Evolutionary conservation across 2,797 vertebrate species (phyloP).

Genomic region (Rhincodon typus): DNA sequence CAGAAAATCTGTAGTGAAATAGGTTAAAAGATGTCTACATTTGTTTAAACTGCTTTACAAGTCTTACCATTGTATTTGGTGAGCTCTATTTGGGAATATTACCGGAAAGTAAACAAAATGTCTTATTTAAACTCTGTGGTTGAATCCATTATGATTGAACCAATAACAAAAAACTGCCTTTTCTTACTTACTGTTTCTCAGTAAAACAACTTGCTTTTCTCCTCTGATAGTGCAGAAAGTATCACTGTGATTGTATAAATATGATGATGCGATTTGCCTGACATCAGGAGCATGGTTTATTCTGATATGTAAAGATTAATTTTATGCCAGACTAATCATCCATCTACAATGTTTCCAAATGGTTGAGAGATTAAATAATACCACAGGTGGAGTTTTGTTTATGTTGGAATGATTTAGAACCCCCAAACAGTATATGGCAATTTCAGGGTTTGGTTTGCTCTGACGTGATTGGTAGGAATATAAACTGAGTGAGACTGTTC

Average conservation of each 20-base stretch:
- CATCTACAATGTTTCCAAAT: not conserved
- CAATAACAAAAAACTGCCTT: not conserved
- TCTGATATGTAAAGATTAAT: not conserved
- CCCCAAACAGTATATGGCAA: not conserved
- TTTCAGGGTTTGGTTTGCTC: not conserved
- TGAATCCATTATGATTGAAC: not conserved
- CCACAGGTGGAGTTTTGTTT: not conserved
- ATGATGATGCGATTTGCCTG: not conserved
- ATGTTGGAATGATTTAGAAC: not conserved
- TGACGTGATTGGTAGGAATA: not conserved
- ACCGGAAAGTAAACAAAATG: not conserved
- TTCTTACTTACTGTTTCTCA: not conserved
- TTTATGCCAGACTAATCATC: not conserved
- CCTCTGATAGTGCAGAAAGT: not conserved
- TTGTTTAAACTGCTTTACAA: not conserved
- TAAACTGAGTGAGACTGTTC: not conserved
- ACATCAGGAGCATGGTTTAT: not conserved
- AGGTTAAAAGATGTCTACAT: not conserved
- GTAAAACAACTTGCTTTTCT: not conserved
- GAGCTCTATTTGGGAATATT: not conserved
- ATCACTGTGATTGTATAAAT: not conserved
- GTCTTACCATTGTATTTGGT: not conserved
- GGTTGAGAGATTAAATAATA: not conserved
- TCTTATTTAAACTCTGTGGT: not conserved
- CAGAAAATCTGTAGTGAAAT: not conserved